Conservation (phyloP, 2,888 invertebrate species). For the Phytoseiulus persimilis region DNA sequence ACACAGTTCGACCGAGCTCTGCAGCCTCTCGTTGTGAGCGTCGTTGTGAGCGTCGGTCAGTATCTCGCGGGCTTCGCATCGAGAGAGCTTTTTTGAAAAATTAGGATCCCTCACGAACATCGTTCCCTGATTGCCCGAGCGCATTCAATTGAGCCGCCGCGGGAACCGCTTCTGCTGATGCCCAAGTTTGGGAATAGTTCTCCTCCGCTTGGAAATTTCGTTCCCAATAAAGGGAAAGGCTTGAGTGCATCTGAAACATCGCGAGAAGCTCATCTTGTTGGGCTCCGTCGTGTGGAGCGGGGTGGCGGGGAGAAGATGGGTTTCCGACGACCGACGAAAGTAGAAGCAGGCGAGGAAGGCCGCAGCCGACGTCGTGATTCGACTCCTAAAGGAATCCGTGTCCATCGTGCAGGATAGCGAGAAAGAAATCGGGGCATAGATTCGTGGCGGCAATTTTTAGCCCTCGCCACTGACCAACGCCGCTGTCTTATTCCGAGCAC, state of each 20-base stretch:
- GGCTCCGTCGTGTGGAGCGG: not conserved
- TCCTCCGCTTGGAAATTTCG: not conserved
- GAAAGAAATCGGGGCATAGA: not conserved
- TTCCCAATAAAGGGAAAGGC: not conserved
- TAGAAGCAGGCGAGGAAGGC: not conserved
- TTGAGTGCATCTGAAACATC: not conserved
- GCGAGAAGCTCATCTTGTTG: not conserved
- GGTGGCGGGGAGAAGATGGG: not conserved
- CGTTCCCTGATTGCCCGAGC: not conserved
- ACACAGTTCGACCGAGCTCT: not conserved
- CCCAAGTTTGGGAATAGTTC: not conserved
- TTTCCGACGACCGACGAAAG: not conserved
- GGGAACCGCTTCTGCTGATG: not conserved
- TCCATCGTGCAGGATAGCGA: not conserved
- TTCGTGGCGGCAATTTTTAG: not conserved
- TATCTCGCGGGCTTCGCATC: not conserved
- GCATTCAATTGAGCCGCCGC: not conserved
- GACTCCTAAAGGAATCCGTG: not conserved
- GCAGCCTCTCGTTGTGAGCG: not conserved
- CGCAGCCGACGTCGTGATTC: not conserved
- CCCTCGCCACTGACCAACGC: not conserved
- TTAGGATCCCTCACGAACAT: not conserved
- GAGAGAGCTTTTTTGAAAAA: not conserved
- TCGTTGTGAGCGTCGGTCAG: not conserved
- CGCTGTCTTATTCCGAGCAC: not conserved